These are phyloP conservation scores for Fistularia tabacaria DNA, from an alignment of 2,797 vertebrate species.

Conservation along the genomic window DNA sequence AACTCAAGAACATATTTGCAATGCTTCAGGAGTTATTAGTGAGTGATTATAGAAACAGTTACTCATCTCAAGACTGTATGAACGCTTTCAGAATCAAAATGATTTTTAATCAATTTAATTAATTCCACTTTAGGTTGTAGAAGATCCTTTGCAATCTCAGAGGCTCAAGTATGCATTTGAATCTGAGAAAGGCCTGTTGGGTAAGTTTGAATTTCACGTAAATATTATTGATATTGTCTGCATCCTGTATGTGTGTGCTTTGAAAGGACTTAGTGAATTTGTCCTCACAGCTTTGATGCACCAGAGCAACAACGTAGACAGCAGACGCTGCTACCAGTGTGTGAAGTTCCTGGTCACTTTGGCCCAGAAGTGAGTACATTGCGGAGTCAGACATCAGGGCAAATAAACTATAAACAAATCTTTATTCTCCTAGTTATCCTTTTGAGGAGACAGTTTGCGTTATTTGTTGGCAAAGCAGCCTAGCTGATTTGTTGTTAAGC, in stretches of 20 bases:
- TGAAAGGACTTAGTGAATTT: too few relatives aligned
- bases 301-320: constrained; percentile 97
- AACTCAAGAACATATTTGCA: constrained; percentile 95
- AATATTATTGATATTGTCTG: not conserved
- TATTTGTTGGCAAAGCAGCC: too few relatives aligned
- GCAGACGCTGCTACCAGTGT: constrained; percentile 98
- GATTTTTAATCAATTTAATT: not conserved
- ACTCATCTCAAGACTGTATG: not conserved
- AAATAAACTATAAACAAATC: not conserved
- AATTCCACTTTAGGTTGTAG: constrained; percentile 79
- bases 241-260: not conserved
- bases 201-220: constrained; percentile 52
- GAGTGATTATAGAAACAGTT: constrained; percentile 36
- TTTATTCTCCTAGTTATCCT: not conserved
- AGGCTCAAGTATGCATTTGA: constrained; percentile 97
- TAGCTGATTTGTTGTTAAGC: too few relatives aligned
- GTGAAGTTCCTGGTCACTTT: constrained; percentile 97
- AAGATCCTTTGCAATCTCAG: constrained; percentile 91
- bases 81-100: not conserved
- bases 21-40: constrained; percentile 95
- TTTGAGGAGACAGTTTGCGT: too few relatives aligned
- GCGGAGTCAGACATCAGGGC: not conserved
- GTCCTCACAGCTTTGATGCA: constrained; percentile 89
- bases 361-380: constrained; percentile 92
- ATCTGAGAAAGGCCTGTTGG: constrained; percentile 94